phyloP scores from a whole-genome alignment of 2,797 vertebrate species.

The Hippopotamyrus pictus region DNA sequence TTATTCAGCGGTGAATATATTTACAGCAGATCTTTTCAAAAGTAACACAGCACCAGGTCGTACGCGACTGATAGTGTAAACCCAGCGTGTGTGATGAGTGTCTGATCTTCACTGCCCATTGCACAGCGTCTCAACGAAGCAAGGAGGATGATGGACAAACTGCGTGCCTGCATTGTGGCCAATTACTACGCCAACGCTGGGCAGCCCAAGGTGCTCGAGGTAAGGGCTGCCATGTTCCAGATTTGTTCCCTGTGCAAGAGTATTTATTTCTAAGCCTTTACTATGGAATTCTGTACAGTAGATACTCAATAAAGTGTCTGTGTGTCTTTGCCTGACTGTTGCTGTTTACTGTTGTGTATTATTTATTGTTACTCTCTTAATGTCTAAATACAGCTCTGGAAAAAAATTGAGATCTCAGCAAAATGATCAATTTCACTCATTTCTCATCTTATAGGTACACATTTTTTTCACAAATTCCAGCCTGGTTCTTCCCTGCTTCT shows the following conservation, averaged over 20 bases:
- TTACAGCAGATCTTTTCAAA: neutral
- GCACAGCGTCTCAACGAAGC: slow-evolving; percentile 88
- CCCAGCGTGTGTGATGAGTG: neutral
- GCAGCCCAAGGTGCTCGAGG: slow-evolving; percentile 81
- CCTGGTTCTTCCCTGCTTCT: neutral
- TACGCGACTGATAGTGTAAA: neutral
- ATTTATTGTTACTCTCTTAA: neutral
- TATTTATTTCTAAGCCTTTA: neutral
- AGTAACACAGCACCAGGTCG: neutral
- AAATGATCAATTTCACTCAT: neutral
- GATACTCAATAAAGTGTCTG: neutral
- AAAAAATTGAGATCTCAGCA: neutral
- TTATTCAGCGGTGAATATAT: neutral
- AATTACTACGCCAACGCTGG: slow-evolving; percentile 93
- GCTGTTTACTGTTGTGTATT: neutral
- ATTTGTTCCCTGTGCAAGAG: neutral
- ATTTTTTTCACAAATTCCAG: neutral
- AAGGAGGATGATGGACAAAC: slow-evolving; percentile 98
- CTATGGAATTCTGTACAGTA: neutral
- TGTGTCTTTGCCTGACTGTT: neutral
- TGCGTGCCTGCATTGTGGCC: slow-evolving; percentile 94
- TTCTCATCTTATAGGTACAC: neutral
- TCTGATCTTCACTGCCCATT: neutral
- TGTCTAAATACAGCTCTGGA: neutral
- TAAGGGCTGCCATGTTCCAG: slow-evolving; percentile 43